Conservation (phyloP, 2,797 vertebrate genomes). For the Sebastiscus albofasciatus region DNA sequence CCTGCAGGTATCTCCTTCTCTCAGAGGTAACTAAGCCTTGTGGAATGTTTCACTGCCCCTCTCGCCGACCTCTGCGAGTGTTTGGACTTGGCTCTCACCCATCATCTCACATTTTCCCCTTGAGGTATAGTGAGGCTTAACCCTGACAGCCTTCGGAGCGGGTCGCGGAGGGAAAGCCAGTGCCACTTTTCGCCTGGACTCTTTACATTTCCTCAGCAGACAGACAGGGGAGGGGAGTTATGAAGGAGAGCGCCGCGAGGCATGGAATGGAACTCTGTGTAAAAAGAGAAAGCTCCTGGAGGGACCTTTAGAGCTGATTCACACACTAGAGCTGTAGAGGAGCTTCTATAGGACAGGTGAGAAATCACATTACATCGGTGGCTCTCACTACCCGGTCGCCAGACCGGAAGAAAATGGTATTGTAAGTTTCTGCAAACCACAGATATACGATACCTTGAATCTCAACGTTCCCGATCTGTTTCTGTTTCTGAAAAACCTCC, state of each 20-base stretch:
- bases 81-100: slow-evolving; percentile 60
- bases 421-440: neutral
- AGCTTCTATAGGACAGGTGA: neutral
- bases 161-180: slow-evolving; percentile 49
- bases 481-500: too few species aligned
- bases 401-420: too few species aligned
- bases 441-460: too few species aligned
- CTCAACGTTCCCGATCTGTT: too few species aligned
- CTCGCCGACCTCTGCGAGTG: slow-evolving; percentile 48
- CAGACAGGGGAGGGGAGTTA: slow-evolving; percentile 18
- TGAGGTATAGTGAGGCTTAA: slow-evolving; percentile 62
- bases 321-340: slow-evolving; percentile 14
- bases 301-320: slow-evolving; percentile 49
- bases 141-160: slow-evolving; percentile 63
- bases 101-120: slow-evolving; percentile 75
- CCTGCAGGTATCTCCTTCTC: slow-evolving; percentile 39
- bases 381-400: too few species aligned
- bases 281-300: slow-evolving; percentile 50
- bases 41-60: slow-evolving; percentile 66
- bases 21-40: slow-evolving; percentile 70
- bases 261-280: slow-evolving; percentile 23
- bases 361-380: neutral
- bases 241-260: slow-evolving; percentile 23
- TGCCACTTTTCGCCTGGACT: slow-evolving; percentile 56
- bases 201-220: slow-evolving; percentile 45